Percentiles rank a stretch among this genome's conserved stretches.
Conservation (phyloP, 2,888 invertebrate species). For the Sinhomidia bicolor region DNA sequence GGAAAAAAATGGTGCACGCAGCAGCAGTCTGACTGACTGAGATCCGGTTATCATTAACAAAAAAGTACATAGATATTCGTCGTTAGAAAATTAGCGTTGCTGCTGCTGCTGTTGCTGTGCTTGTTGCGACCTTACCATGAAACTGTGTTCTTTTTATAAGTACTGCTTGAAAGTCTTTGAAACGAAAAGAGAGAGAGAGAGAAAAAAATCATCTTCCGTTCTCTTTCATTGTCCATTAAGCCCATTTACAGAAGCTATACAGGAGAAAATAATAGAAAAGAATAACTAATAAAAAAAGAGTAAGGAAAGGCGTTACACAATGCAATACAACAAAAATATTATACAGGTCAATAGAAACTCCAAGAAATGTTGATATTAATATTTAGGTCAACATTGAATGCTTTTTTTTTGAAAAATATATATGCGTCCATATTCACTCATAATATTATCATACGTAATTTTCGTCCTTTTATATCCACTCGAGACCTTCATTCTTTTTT, state of each 20-base stretch:
- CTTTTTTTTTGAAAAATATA: background rate
- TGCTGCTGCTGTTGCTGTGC: background rate
- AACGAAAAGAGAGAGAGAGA: background rate
- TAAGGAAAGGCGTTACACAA: background rate
- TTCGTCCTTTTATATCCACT: background rate
- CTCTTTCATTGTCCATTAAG: constrained; percentile 35
- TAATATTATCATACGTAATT: background rate
- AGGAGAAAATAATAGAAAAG: background rate
- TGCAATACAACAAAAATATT: background rate
- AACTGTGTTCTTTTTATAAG: background rate
- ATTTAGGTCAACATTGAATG: background rate
- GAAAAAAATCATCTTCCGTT: constrained; percentile 59
- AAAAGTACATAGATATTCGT: background rate
- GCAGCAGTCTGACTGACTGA: constrained; percentile 24
- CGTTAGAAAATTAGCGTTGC: background rate
- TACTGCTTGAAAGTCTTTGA: constrained; percentile 3
- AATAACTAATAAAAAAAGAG: background rate
- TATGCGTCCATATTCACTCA: background rate
- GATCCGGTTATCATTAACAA: constrained; percentile 61
- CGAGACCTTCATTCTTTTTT: background rate
- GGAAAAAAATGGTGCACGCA: constrained; percentile 50
- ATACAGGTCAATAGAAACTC: background rate
- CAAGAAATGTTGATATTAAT: background rate
- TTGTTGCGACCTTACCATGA: background rate
- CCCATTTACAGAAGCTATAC: background rate